Percentiles rank a stretch among this genome's conserved stretches.
phyloP scores from a whole-genome alignment of 2,888 invertebrate genomes.

The Metacarcinus magister region DNA sequence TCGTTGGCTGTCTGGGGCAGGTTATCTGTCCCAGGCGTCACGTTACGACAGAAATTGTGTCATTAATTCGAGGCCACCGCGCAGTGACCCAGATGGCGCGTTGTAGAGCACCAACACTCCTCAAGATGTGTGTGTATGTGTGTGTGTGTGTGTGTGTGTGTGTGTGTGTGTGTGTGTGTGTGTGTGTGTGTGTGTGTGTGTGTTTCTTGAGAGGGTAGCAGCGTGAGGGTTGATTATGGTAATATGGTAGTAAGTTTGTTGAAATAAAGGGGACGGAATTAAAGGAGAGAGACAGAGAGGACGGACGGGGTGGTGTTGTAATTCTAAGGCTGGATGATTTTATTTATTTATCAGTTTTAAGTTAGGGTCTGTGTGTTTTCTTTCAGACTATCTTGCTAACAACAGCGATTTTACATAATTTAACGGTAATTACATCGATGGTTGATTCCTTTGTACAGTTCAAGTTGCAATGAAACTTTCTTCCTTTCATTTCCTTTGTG shows the following conservation, averaged over 20 bases:
- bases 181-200: too few relatives aligned
- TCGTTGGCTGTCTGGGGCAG: background rate
- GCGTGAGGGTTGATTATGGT: background rate
- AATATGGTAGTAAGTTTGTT: background rate
- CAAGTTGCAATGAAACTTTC: background rate
- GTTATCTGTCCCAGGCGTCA: constrained; percentile 5
- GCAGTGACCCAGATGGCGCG: constrained; percentile 18
- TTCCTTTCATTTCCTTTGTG: background rate
- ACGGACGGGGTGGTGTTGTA: too few relatives aligned
- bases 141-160: background rate
- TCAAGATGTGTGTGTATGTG: background rate
- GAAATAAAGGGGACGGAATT: background rate
- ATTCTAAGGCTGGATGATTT: too few relatives aligned
- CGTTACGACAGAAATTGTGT: background rate
- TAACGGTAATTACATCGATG: background rate
- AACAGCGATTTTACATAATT: background rate
- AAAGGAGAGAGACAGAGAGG: background rate
- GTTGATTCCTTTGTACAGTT: too few relatives aligned
- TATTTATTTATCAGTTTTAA: too few relatives aligned
- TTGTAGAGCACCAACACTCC: background rate
- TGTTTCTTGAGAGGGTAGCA: too few relatives aligned
- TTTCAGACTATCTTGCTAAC: background rate
- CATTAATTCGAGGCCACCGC: constrained; percentile 33
- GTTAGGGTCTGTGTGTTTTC: background rate
- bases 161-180: background rate